Evolutionary conservation across 2,888 invertebrate genomes (phyloP), one percentile per base, ranked within the genome.

Genomic region (Xestia ashworthii): DNA sequence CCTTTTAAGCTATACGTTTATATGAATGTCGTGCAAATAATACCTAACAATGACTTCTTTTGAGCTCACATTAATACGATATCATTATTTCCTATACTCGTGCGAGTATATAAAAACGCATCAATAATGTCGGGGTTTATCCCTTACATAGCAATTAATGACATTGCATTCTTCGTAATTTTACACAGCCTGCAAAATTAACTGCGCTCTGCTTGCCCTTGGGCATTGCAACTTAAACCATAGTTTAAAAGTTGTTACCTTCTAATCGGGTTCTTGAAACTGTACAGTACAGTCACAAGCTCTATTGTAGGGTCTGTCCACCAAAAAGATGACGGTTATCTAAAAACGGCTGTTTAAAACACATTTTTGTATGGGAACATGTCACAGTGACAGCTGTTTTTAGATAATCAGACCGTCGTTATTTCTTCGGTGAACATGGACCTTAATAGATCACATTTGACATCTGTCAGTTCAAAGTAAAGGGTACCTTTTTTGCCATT

Each of bases 141-240:
- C 58, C 46, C 46, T 46, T 22, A 53, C 38, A 16, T 22, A 38
- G 46, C 50, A 78, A 78, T 82, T 79, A 83, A 77, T 60, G n/a
- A 83, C 58, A 53, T 62, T 19, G 66, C 44, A 79, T 83, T 83
- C 83, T 78, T 38, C n/a, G n/a, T 83, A 76, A 58, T 55, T 44
- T 64, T 53, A 44, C 53, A 53, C 53, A 58, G 41, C n/a, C 55
- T 78, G 44, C 64, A 50, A 78, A 78, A 78, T 25, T 6, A n/a
- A 38, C n/a, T n/a, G 60, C 16, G 12, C 25, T 5, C 25, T 5
- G 38, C 14, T 14, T 38, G 78, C 55, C 84, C 70, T 80, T 79
- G 48, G 12, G 25, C 76, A 3, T 19, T 46, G 14, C 55, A n/a
- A 38, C 38, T 46, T 64, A 48, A 8, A 48, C 53, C 38, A 44